Evolutionary conservation across 1,140 invertebrate genomes (phyloP).

Genomic region (Lysiphlebus fabarum): DNA sequence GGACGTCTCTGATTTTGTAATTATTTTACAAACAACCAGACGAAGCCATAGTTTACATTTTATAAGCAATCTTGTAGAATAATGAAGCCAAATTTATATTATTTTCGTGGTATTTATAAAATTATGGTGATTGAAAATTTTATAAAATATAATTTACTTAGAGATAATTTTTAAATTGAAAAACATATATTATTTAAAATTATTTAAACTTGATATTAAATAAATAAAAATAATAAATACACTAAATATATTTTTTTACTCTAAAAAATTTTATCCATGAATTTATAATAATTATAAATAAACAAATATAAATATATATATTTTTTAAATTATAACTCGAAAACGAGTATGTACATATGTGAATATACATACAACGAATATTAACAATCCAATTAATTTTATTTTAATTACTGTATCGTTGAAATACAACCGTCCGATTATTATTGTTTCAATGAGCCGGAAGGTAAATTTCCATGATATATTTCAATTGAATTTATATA

Average conservation of each 20-base stretch:
- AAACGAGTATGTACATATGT: constrained; percentile 3
- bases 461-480: constrained; percentile 21
- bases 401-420: constrained; percentile 45
- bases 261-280: no score
- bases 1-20: constrained; percentile 44
- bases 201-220: no score
- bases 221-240: no score
- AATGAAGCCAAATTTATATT: constrained; percentile 50
- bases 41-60: constrained; percentile 41
- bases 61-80: constrained; percentile 46
- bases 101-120: constrained; percentile 58
- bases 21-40: constrained; percentile 46
- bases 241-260: no score
- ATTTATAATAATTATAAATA: background rate
- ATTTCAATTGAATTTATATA: constrained; percentile 11
- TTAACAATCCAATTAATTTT: constrained; percentile 47
- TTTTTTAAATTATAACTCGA: constrained; percentile 2
- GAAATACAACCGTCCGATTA: constrained; percentile 30
- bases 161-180: no score
- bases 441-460: constrained; percentile 37
- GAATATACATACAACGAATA: constrained; percentile 22
- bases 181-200: no score
- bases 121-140: constrained; percentile 47
- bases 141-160: no score
- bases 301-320: background rate